Base-by-base conservation (phyloP, 2,113 vertebrate species). In the Balaeniceps rex region DNA sequence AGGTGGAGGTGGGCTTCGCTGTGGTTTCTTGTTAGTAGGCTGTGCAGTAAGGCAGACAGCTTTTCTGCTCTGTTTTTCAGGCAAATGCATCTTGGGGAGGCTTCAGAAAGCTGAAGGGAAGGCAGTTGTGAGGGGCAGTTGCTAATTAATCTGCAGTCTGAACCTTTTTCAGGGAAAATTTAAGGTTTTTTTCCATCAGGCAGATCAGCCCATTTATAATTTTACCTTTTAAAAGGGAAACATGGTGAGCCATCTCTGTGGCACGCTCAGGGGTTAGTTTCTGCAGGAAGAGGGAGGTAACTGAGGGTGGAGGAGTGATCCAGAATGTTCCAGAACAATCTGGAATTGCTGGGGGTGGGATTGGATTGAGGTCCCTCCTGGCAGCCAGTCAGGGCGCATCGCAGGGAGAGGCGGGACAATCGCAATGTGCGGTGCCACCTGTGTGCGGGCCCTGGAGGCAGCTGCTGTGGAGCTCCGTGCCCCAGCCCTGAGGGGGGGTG, bases 401-500 rank as follows among this genome's bases (percentile, higher is more conserved):
- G 17, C 0, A 0, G 8, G 40, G 24, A 13, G 22, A 34, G 34
- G 24, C 3, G 3, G 36, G n/a, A 64, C 24, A 78, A 21, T 77
- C 10, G 3, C 19, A 57, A 4, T 4, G 6, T 3, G 23, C 0
- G 5, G 1, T 4, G 28, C 21, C 10, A 2, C 22, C 26, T 11
- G 6, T 3, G 12, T 29, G 29, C n/a, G 61, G 52, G 44, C 24
- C 2, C 10, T 3, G 24, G 17, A 9, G 46, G 44, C 24, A 12
- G 55, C 12, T 9, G n/a, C 52, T 15, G 34, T 7, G 40, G 22
- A 11, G 51, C 7, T 13, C 4, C 26, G 25, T 1, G 18, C 28
- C 8, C 9, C 11, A 2, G 12, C 40, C 14, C 33, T 34, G 69
- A 19, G 47, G 34, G 8, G 7, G 12, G 28, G 28, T 0, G 2